Evolutionary conservation across 2,113 vertebrate species (phyloP).

Genomic region (Labrus mixtus): DNA sequence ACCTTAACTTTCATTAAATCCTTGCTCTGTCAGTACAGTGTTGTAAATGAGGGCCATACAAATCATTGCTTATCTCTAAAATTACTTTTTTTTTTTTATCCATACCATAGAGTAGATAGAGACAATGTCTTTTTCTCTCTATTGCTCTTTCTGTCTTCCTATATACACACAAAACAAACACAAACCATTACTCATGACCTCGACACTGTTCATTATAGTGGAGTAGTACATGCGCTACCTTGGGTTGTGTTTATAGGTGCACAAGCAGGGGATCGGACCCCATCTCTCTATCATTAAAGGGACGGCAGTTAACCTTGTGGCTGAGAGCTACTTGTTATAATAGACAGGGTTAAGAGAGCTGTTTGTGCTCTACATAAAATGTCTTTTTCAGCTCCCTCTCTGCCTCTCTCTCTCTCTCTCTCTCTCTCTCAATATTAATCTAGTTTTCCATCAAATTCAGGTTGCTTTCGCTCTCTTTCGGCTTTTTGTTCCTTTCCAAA

Average conservation of each 20-base stretch:
- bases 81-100: background rate
- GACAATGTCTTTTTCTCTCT: background rate
- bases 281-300: slow-evolving; percentile 21
- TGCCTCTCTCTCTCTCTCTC: background rate
- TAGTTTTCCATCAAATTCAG: slow-evolving; percentile 27
- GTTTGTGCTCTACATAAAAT: slow-evolving; percentile 48
- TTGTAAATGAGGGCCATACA: background rate
- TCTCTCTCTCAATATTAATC: slow-evolving; percentile 7
- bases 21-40: background rate
- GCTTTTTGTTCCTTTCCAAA: slow-evolving; percentile 17
- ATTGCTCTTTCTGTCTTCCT: background rate
- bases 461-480: slow-evolving; percentile 13
- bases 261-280: slow-evolving; percentile 43
- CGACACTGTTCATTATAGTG: slow-evolving; percentile 47
- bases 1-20: background rate
- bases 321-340: slow-evolving; percentile 52
- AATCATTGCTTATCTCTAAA: background rate
- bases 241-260: slow-evolving; percentile 45
- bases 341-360: slow-evolving; percentile 57
- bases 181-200: slow-evolving; percentile 35
- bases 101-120: background rate
- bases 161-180: slow-evolving; percentile 2
- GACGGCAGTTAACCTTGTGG: slow-evolving; percentile 59
- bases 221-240: slow-evolving; percentile 41
- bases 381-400: background rate